phyloP scores from a whole-genome alignment of 2,888 invertebrate species.

The Coenonympha glycerion region DNA sequence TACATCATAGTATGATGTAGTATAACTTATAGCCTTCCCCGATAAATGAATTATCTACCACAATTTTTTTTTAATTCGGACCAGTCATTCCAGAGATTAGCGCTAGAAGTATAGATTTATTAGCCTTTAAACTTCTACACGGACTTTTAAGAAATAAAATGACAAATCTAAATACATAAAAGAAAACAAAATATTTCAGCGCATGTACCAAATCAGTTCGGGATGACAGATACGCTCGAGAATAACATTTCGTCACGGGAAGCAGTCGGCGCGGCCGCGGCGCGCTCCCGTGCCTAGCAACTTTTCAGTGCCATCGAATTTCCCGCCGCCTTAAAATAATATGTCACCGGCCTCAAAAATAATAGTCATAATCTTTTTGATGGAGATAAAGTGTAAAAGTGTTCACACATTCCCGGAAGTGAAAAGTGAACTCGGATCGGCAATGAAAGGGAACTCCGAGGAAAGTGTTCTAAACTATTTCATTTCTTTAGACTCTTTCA shows the following conservation, averaged over 20 bases:
- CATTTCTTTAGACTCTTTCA: conserved; percentile 37
- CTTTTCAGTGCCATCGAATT: conserved; percentile 25
- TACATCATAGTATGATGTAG: too few species aligned
- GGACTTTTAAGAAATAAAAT: conserved; percentile 1
- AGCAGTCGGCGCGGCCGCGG: conserved; percentile 52
- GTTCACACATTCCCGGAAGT: conserved; percentile 31
- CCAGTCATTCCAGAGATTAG: too few species aligned
- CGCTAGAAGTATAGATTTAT: too few species aligned
- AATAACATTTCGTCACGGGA: conserved; percentile 51
- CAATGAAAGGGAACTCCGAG: conserved; percentile 33
- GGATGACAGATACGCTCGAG: conserved; percentile 13
- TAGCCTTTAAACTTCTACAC: too few species aligned
- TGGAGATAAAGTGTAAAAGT: conserved; percentile 30
- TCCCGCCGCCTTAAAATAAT: conserved; percentile 23
- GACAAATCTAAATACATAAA: too few species aligned
- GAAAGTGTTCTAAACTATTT: conserved; percentile 29
- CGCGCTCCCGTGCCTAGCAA: conserved; percentile 25
- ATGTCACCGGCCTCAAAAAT: conserved; percentile 48
- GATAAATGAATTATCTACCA: too few species aligned
- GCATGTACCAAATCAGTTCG: conserved; percentile 15
- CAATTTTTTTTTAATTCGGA: too few species aligned
- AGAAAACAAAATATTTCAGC: conserved; percentile 22
- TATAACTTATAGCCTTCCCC: too few species aligned
- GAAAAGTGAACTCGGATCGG: conserved; percentile 30
- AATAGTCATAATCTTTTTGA: conserved; percentile 37